Base-by-base conservation (phyloP, 2,113 vertebrate species). In the Poeciliopsis prolifica region DNA sequence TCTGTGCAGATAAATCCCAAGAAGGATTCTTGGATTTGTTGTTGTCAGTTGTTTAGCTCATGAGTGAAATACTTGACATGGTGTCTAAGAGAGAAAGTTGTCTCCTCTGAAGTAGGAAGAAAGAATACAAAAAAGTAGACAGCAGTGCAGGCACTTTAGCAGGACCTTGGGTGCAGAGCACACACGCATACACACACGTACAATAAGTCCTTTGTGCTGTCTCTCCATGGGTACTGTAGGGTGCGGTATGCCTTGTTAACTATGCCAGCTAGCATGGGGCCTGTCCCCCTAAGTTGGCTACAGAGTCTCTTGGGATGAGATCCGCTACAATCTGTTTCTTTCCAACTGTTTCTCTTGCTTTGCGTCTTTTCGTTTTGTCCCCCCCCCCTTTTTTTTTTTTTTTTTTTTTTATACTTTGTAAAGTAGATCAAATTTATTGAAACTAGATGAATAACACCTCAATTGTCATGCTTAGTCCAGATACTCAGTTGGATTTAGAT, bases 151-250 rank as follows among this genome's bases (percentile, higher is more conserved):
- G 84, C 71, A 75, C 62, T 74, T 66, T 75, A 86, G 82, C 88
- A 85, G 79, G 83, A 79, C 84, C 78, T 61, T 69, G 63, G 44
- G 83, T 84, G 86, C 84, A 78, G 28, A 28, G 26, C 40, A 86
- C 81, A 91, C 81, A 88, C 79, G 79, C 74, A 73, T 71, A 73
- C 70, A 91, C 87, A 91, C 74, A 74, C 72, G 74, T 68, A 91
- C 87, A 91, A 95, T 90, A 86, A 81, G 77, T 64, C 87, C 90
- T 92, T 95, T 95, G 92, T 94, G 48, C 86, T 81, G 69, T 44
- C 85, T 84, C 83, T 87, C 88, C 80, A 84, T 83, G 87, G 80
- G 90, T 83, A 88, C 87, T 80, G 83, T 88, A 86, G 83, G 89
- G 83, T 85, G 83, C 74, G 48, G 88, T 90, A 88, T 88, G 87